Evolutionary conservation across 1,140 invertebrate genomes (phyloP).

Genomic region (Atta cephalotes): DNA sequence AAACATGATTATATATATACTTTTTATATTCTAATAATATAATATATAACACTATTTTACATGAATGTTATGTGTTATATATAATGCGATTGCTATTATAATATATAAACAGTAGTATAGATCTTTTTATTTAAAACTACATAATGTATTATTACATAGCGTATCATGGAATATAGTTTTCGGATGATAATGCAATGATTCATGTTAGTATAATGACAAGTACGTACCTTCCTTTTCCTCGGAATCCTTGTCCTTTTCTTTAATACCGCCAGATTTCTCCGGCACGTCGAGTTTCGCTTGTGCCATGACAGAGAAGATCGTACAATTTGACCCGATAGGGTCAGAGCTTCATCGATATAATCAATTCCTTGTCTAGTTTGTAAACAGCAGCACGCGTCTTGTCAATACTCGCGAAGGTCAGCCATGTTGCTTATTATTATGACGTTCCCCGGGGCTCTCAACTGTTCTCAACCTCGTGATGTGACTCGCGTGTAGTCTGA

Average conservation of each 20-base stretch:
- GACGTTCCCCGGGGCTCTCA: conserved; percentile 51
- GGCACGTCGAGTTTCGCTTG: conserved; percentile 70
- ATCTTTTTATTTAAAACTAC: background rate
- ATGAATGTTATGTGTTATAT: background rate
- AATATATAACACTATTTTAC: too few relatives aligned
- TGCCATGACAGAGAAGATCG: conserved; percentile 63
- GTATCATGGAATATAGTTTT: background rate
- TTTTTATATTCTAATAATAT: too few relatives aligned
- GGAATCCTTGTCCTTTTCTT: conserved; percentile 72
- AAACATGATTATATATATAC: too few relatives aligned
- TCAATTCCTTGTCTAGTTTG: background rate
- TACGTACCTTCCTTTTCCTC: conserved; percentile 74
- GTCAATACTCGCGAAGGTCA: conserved; percentile 32
- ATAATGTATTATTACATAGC: background rate
- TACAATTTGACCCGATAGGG: background rate
- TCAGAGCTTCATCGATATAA: conserved; percentile 30
- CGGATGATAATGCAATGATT: background rate
- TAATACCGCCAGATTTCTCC: conserved; percentile 64
- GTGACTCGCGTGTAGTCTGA: background rate
- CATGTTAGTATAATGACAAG: background rate
- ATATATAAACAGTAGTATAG: background rate
- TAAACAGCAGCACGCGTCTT: conserved; percentile 33
- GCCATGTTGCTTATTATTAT: conserved; percentile 69
- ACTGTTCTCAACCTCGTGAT: too few relatives aligned
- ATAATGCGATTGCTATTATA: background rate